Percentiles rank a stretch among this genome's conserved stretches.
Evolutionary conservation across 2,797 vertebrate species (phyloP).

Genomic region (Aplochiton taeniatus): DNA sequence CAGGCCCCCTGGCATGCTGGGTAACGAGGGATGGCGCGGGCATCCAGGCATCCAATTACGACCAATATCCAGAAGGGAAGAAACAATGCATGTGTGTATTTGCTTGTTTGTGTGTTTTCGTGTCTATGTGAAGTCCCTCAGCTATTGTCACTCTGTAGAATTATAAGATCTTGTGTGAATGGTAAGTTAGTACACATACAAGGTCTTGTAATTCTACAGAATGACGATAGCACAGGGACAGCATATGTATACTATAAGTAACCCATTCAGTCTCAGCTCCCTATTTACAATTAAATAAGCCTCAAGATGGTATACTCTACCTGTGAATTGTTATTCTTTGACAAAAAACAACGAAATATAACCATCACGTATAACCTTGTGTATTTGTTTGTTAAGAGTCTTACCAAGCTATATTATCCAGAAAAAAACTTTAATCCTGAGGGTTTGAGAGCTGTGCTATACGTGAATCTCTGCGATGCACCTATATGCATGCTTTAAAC

Average conservation of each 20-base stretch:
- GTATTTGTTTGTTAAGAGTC: conserved; percentile 41
- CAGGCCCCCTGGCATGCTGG: conserved; percentile 68
- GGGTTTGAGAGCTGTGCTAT: conserved; percentile 25
- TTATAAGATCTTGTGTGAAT: too few relatives aligned
- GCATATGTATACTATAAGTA: too few relatives aligned
- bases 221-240: too few relatives aligned
- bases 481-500: conserved; percentile 60
- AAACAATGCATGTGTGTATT: conserved; percentile 51
- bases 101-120: conserved; percentile 35
- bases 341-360: conserved; percentile 16
- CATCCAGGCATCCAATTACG: conserved; percentile 61
- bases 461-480: conserved; percentile 34
- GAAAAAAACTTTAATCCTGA: conserved; percentile 32
- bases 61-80: conserved; percentile 67
- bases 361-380: conserved; percentile 18
- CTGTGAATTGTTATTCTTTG: too few relatives aligned
- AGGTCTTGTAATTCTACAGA: too few relatives aligned
- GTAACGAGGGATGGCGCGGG: conserved; percentile 70
- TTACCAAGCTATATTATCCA: conserved; percentile 40
- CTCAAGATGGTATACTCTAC: too few relatives aligned
- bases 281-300: too few relatives aligned
- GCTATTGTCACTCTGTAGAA: too few relatives aligned
- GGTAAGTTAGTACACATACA: too few relatives aligned
- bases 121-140: background rate
- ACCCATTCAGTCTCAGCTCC: too few relatives aligned